Evolutionary conservation across 2,797 vertebrate genomes (phyloP).

Genomic region (Falco biarmicus): DNA sequence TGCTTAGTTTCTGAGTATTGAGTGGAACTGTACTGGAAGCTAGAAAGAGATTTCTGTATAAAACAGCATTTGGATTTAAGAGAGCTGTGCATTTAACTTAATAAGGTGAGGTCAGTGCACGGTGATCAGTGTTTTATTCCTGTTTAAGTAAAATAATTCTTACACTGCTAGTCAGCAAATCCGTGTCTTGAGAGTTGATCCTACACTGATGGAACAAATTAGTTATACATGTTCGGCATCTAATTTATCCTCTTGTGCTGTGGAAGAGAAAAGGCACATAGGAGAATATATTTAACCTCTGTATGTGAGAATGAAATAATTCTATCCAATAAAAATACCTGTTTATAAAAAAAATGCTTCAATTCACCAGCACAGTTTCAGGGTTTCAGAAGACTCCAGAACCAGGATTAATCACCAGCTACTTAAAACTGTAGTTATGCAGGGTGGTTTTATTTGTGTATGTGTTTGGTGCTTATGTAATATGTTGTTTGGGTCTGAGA

Average conservation of each 20-base stretch:
- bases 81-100: conserved; percentile 24
- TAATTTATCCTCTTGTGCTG: neutral
- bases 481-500: neutral
- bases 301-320: neutral
- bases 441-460: neutral
- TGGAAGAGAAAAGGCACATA: neutral
- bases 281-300: neutral
- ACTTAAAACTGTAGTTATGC: neutral
- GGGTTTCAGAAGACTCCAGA: neutral
- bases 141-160: neutral
- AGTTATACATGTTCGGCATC: neutral
- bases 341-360: neutral
- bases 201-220: neutral
- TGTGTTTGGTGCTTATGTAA: neutral
- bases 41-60: neutral
- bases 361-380: neutral
- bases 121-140: neutral
- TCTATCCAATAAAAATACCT: neutral
- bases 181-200: neutral
- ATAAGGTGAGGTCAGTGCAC: neutral
- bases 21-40: neutral
- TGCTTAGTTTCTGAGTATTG: neutral
- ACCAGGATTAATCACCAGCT: neutral
- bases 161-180: neutral
- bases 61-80: neutral